A percentile compares a stretch with the other conserved stretches of the same genome.
Evolutionary conservation across 2,888 invertebrate species (phyloP).

Genomic region (Epirrhoe alternata): DNA sequence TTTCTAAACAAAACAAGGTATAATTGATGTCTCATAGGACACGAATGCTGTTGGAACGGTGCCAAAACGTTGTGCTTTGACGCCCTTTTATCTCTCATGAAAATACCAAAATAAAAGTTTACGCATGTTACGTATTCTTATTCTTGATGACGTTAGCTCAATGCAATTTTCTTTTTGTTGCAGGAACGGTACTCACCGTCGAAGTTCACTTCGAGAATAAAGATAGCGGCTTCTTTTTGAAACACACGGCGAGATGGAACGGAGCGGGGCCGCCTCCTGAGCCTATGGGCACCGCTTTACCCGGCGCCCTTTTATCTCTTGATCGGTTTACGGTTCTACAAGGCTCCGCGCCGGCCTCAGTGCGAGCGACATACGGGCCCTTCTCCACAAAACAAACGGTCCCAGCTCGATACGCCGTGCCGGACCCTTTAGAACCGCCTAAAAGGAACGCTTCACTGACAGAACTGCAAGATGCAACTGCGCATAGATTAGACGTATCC

Average conservation of each 20-base stretch:
- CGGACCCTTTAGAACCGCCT: conserved; percentile 90
- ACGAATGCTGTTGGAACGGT: conserved; percentile 67
- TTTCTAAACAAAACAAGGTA: conserved; percentile 70
- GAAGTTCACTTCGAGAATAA: conserved; percentile 97
- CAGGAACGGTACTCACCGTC: conserved; percentile 89
- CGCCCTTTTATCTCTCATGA: conserved; percentile 72
- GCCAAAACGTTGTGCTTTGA: conserved; percentile 68
- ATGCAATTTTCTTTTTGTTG: conserved; percentile 66
- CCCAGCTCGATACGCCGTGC: conserved; percentile 94
- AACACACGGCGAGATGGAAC: conserved; percentile 91
- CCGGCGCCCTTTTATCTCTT: conserved; percentile 90
- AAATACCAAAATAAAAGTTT: conserved; percentile 70
- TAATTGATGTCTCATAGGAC: conserved; percentile 60
- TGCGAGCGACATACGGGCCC: conserved; percentile 96
- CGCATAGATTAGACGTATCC: conserved; percentile 94
- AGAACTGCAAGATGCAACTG: conserved; percentile 86
- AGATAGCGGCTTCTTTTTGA: conserved; percentile 95
- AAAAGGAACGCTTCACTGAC: conserved; percentile 84
- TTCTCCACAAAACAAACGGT: conserved; percentile 98
- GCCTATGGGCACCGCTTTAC: conserved; percentile 77
- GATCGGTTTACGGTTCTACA: conserved; percentile 97
- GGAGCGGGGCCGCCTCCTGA: conserved; percentile 80
- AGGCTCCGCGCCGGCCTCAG: conserved; percentile 95
- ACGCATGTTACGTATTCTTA: conserved; percentile 60
- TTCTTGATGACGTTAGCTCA: conserved; percentile 50